phyloP scores from a whole-genome alignment of 2,797 vertebrate genomes.

The Sylvilagus floridanus region DNA sequence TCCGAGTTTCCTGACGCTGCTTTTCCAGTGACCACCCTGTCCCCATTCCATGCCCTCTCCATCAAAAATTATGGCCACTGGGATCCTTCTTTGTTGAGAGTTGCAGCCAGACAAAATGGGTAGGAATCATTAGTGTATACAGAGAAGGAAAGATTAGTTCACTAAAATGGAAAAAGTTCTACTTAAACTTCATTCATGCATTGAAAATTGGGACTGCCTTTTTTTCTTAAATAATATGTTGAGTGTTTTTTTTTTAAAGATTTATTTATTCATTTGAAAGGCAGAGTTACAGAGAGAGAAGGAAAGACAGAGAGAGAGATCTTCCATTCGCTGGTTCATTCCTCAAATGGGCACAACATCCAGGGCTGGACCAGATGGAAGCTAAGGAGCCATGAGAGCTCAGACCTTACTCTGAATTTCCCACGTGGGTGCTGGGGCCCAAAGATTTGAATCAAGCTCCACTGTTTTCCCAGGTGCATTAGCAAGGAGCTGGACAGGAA shows the following conservation, averaged over 20 bases:
- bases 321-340: no score
- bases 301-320: no score
- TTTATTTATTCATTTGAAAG: neutral
- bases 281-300: no score
- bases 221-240: slow-evolving; percentile 72
- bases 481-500: no score
- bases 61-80: fast-evolving
- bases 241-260: slow-evolving; percentile 8
- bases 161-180: neutral
- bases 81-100: fast-evolving
- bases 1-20: fast-evolving
- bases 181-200: neutral
- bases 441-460: no score
- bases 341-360: no score
- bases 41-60: fast-evolving
- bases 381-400: no score
- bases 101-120: neutral
- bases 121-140: neutral
- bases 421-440: no score
- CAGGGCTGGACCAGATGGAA: no score
- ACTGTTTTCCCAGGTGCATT: no score
- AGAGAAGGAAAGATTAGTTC: neutral
- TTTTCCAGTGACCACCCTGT: fast-evolving
- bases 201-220: slow-evolving; percentile 51
- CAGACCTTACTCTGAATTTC: no score